Base-by-base conservation (phyloP, 2,797 vertebrate species). In the Aselliscus stoliczkanus region DNA sequence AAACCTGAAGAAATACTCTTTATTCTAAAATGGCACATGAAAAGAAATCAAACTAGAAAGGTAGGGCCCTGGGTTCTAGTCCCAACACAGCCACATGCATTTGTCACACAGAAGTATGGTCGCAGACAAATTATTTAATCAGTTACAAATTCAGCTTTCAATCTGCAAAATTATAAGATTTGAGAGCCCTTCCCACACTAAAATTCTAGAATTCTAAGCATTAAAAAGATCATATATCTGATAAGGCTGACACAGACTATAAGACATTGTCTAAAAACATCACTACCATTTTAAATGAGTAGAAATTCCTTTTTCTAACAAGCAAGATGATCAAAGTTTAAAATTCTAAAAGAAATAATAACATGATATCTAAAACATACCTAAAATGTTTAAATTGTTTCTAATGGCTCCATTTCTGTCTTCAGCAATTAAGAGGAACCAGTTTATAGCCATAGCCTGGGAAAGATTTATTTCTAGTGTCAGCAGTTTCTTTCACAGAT, bases 401-500 rank as follows among this genome's bases (percentile, higher is more conserved):
- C 75, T 69, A 95, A 90, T 86, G 73, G 79, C 44, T 94, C 67
- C 64, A n/a, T 85, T 95, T 92, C 60, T 92, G 50, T 31, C 80
- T 94, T 90, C 64, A 69, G 80, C 80, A 96, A 86, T 58, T 89
- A 86, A 92, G 81, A 94, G 15, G 62, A 90, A 93, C 37, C 34
- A 92, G 64, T 95, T 54, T 93, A 92, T 20, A 47, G 29, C 10
- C 47, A 75, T 0, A 54, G 69, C 4, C 65, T 67, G 15, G 7
- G 50, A 83, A 75, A 94, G 21, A 86, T 47, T 95, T 80, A 90
- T 47, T 95, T 92, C 65, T 77, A 87, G 72, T 23, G 27, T 93
- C 93, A 97, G 60, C 91, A 94, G 82, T 88, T 79, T 97, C 54
- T 77, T 86, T 62, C 70, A 93, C 62, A 96, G 77, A 91, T 86